Evolutionary conservation across 2,888 invertebrate species (phyloP).

Genomic region (Cremastinae sp.): DNA sequence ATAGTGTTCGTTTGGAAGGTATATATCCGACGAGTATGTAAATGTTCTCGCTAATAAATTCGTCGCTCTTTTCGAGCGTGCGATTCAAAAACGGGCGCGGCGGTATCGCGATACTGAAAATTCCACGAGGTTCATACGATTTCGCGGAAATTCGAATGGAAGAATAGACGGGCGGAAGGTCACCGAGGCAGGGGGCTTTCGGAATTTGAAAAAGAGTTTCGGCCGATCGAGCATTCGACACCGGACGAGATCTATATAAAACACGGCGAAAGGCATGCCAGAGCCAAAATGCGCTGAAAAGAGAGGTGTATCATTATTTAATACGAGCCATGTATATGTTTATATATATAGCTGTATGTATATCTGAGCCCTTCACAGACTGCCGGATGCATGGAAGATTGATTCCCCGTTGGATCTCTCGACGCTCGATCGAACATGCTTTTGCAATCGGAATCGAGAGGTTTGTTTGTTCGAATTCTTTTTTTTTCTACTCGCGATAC

Average conservation of each 20-base stretch:
- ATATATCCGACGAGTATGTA: conserved; percentile 37
- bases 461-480: conserved; percentile 57
- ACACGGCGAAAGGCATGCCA: conserved; percentile 21
- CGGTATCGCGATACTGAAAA: conserved; percentile 49
- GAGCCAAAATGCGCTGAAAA: conserved; percentile 21
- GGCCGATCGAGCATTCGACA: conserved; percentile 61
- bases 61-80: conserved; percentile 50
- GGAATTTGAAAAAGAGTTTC: conserved; percentile 56
- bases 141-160: conserved; percentile 50
- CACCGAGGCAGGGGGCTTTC: conserved; percentile 4
- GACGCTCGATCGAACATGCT: conserved; percentile 65
- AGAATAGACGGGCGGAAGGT: not conserved
- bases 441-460: conserved; percentile 64
- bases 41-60: conserved; percentile 55
- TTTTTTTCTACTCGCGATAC: conserved; percentile 11
- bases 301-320: conserved; percentile 38
- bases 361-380: conserved; percentile 49
- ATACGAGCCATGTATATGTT: conserved; percentile 12
- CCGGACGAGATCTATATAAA: conserved; percentile 29
- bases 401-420: conserved; percentile 64
- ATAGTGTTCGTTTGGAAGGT: no score
- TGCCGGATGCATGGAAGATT: conserved; percentile 66
- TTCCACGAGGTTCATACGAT: conserved; percentile 31
- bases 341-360: conserved; percentile 19
- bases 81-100: conserved; percentile 31